phyloP scores from a whole-genome alignment of 1,140 invertebrate species.

The Eufriesea mexicana region DNA sequence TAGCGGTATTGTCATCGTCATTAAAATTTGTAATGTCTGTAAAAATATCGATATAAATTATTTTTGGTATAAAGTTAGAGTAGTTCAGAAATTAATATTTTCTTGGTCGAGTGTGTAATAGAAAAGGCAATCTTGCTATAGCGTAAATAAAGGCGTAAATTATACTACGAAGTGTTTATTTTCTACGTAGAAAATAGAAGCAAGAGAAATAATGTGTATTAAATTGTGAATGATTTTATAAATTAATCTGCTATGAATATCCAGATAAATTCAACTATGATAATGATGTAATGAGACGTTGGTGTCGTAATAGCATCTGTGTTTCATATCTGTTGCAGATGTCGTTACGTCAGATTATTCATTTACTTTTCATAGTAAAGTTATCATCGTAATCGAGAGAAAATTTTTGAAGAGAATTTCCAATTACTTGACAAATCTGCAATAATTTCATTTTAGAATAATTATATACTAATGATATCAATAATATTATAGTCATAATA shows the following conservation, averaged over 20 bases:
- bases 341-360: slow-evolving; percentile 8
- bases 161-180: neutral
- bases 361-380: neutral
- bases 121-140: too few species aligned
- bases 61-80: neutral
- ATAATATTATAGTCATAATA: too few species aligned
- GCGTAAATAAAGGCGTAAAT: too few species aligned
- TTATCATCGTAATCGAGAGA: neutral
- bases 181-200: neutral
- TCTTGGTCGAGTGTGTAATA: neutral
- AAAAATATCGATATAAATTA: neutral
- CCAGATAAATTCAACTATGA: neutral
- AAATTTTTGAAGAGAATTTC: neutral
- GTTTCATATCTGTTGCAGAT: slow-evolving; percentile 26
- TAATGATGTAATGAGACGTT: neutral
- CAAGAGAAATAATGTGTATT: neutral
- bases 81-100: neutral
- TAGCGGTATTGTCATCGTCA: too few species aligned
- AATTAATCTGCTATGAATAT: neutral
- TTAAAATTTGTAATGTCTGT: too few species aligned
- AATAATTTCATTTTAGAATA: neutral
- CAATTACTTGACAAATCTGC: neutral
- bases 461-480: too few species aligned
- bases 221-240: neutral
- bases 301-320: slow-evolving; percentile 1